phyloP scores from a whole-genome alignment of 1,140 invertebrate genomes.

The Drosophila albomicans region DNA sequence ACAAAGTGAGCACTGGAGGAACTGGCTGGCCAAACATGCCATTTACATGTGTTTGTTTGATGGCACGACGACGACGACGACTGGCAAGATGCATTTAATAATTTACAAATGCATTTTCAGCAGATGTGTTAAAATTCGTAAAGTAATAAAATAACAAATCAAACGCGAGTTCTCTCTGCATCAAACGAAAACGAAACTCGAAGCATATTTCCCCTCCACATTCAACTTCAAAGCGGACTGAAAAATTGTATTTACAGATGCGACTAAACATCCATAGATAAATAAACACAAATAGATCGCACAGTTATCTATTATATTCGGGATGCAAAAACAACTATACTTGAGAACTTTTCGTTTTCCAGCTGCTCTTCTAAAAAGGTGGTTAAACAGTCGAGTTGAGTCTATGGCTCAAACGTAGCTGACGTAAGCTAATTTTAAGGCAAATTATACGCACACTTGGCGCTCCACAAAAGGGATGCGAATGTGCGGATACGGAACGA shows the following conservation, averaged over 20 bases:
- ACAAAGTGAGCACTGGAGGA: slow-evolving; percentile 15
- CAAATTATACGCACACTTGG: slow-evolving; percentile 68
- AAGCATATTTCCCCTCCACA: slow-evolving; percentile 4
- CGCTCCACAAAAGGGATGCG: slow-evolving; percentile 50
- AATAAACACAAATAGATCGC: slow-evolving; percentile 54
- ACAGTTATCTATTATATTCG: slow-evolving; percentile 15
- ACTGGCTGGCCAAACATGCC: slow-evolving; percentile 61
- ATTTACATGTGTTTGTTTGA: slow-evolving; percentile 71
- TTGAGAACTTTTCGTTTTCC: neutral
- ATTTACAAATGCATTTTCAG: slow-evolving; percentile 84
- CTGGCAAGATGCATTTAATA: slow-evolving; percentile 80
- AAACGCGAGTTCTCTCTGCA: slow-evolving; percentile 63
- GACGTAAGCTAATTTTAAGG: slow-evolving; percentile 57
- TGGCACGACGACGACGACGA: slow-evolving; percentile 10
- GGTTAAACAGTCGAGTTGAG: slow-evolving; percentile 41
- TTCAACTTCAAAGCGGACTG: slow-evolving; percentile 43
- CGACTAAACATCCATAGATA: slow-evolving; percentile 65
- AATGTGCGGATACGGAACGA: neutral
- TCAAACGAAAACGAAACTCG: slow-evolving; percentile 46
- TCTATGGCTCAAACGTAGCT: slow-evolving; percentile 25
- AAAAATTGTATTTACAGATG: slow-evolving; percentile 72
- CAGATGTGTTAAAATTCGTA: slow-evolving; percentile 85
- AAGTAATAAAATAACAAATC: slow-evolving; percentile 85
- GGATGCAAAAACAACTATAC: slow-evolving; percentile 7
- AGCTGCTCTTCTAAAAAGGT: neutral